phyloP scores from a whole-genome alignment of 2,797 vertebrate genomes.

The Pipistrellus pipistrellus region DNA sequence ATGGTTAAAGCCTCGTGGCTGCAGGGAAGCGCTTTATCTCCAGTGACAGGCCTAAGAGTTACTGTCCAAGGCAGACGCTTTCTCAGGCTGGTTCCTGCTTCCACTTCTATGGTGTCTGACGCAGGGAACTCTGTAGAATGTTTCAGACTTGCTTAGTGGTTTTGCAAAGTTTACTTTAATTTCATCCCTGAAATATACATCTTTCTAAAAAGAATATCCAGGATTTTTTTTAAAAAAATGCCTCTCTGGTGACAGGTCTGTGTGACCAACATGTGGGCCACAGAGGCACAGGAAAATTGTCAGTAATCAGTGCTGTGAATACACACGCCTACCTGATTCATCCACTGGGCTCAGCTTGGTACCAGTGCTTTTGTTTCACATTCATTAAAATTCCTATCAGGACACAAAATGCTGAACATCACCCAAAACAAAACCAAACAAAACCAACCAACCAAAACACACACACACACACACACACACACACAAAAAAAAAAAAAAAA shows the following conservation, averaged over 20 bases:
- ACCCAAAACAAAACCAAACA: constrained; percentile 88
- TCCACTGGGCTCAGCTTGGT: constrained; percentile 81
- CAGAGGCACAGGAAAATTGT: constrained; percentile 81
- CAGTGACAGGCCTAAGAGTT: constrained; percentile 80
- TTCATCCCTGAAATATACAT: constrained; percentile 74
- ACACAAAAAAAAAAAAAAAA: too few species aligned
- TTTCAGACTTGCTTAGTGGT: constrained; percentile 76
- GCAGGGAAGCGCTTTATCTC: constrained; percentile 83
- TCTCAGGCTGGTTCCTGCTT: constrained; percentile 79
- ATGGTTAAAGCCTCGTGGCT: constrained; percentile 84
- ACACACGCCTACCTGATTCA: constrained; percentile 88
- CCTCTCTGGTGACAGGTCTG: constrained; percentile 76
- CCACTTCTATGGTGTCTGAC: constrained; percentile 42
- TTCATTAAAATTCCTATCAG: constrained; percentile 91
- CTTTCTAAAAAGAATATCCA: constrained; percentile 69
- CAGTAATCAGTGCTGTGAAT: constrained; percentile 85
- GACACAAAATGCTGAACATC: constrained; percentile 88
- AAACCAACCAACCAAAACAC: constrained; percentile 79
- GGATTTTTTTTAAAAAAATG: constrained; percentile 73
- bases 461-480: too few species aligned
- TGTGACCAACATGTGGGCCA: constrained; percentile 82
- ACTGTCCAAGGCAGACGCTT: constrained; percentile 79
- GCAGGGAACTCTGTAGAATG: constrained; percentile 57
- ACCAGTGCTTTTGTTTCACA: constrained; percentile 86
- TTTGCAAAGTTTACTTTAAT: constrained; percentile 78